Evolutionary conservation across 30 jellyfish, hydroid and myxozoan species (phyloP).

Genomic region (Aurelia aurita): DNA sequence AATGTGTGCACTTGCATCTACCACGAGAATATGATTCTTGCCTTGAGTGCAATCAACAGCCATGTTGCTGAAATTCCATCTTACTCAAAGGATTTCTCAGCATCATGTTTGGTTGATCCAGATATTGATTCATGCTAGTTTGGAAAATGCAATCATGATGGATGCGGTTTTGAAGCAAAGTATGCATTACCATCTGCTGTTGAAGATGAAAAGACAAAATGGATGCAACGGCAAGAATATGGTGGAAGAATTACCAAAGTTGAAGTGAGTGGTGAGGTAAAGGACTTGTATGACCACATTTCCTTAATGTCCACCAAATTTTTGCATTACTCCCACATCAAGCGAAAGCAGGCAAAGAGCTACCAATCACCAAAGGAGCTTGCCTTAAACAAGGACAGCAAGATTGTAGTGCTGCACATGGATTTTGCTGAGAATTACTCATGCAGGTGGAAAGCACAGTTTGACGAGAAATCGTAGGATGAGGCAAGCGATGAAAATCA

Average conservation of each 20-base stretch:
- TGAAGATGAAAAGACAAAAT: slow-evolving; percentile 13
- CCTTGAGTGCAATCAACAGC: slow-evolving; percentile 10
- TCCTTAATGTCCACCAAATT: slow-evolving; percentile 19
- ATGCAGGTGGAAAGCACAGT: not conserved
- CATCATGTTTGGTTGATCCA: slow-evolving; percentile 47
- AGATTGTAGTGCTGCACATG: slow-evolving; percentile 46
- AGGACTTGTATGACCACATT: slow-evolving; percentile 42
- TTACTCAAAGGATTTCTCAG: slow-evolving; percentile 18
- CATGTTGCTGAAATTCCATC: slow-evolving; percentile 17
- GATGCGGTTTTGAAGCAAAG: slow-evolving; percentile 22
- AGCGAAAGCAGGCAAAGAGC: slow-evolving; percentile 53
- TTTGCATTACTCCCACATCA: slow-evolving; percentile 37
- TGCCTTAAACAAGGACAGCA: slow-evolving; percentile 17
- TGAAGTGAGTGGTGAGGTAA: slow-evolving; percentile 1
- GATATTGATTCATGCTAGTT: slow-evolving; percentile 38
- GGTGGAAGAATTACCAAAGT: not conserved
- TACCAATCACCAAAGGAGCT: slow-evolving; percentile 31
- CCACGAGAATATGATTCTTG: slow-evolving; percentile 40
- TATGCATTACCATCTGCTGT: not conserved
- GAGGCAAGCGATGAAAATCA: too few species aligned
- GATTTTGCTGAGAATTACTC: slow-evolving; percentile 56
- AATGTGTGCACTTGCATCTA: slow-evolving; percentile 32
- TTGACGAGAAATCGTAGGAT: too few species aligned
- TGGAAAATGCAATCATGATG: slow-evolving; percentile 37
- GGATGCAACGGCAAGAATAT: slow-evolving; percentile 45